A percentile compares a stretch with the other conserved stretches of the same genome.
These are phyloP conservation scores for Heliconius cydno DNA, from an alignment of 2,888 invertebrate species.

Conservation along the genomic window DNA sequence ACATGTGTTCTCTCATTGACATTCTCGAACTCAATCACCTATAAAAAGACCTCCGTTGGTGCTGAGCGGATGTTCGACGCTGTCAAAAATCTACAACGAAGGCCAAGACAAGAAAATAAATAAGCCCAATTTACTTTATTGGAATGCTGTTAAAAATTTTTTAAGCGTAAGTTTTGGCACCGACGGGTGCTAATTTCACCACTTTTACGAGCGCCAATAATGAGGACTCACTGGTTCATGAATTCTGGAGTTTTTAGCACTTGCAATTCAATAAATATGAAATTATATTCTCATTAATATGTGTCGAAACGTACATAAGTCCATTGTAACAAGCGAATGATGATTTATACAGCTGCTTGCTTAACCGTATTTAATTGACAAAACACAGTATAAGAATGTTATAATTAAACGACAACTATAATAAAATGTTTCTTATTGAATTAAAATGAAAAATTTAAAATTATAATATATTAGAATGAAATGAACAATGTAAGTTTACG, in stretches of 20 bases:
- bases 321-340: constrained; percentile 45
- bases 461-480: background rate
- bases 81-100: constrained; percentile 53
- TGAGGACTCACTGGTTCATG: constrained; percentile 45
- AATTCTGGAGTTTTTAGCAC: constrained; percentile 51
- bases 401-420: background rate
- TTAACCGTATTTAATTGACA: background rate
- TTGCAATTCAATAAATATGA: constrained; percentile 47
- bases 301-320: constrained; percentile 41
- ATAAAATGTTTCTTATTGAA: background rate
- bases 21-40: constrained; percentile 41
- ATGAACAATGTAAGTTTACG: background rate
- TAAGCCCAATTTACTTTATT: constrained; percentile 58
- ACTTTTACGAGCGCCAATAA: constrained; percentile 55
- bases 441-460: background rate
- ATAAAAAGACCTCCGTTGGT: constrained; percentile 44
- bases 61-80: constrained; percentile 45
- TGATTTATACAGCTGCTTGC: constrained; percentile 19
- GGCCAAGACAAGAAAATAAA: constrained; percentile 53
- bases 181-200: constrained; percentile 61
- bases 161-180: constrained; percentile 60
- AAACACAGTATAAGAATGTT: background rate
- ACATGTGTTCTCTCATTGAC: constrained; percentile 43
- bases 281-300: constrained; percentile 42
- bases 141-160: constrained; percentile 63